These are phyloP conservation scores for Volucella zonaria DNA, from an alignment of 2,888 invertebrate species.

Conservation along the genomic window DNA sequence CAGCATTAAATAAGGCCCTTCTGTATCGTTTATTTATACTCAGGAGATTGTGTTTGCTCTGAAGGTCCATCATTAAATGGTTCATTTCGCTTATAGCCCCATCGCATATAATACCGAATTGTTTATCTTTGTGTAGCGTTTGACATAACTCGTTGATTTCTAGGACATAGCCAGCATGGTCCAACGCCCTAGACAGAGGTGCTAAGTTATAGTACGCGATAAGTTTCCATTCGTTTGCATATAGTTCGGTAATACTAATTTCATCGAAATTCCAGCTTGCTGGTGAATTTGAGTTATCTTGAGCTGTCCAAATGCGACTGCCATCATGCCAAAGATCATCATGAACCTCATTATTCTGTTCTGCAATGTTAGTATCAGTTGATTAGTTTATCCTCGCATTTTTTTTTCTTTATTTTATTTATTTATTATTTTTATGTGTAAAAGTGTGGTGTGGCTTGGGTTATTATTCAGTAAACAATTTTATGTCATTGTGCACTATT, in stretches of 20 bases:
- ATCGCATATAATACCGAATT: slow-evolving; percentile 20
- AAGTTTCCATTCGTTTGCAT: slow-evolving; percentile 19
- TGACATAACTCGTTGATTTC: slow-evolving; percentile 24
- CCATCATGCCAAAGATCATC: too few relatives aligned
- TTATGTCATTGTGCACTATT: neutral
- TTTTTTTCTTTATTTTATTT: neutral
- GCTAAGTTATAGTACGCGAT: slow-evolving; percentile 17
- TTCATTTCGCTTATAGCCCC: slow-evolving; percentile 6
- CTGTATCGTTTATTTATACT: neutral
- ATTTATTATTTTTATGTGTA: too few relatives aligned
- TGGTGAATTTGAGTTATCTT: neutral
- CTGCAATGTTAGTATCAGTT: too few relatives aligned
- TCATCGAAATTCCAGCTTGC: slow-evolving; percentile 23
- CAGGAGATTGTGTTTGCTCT: slow-evolving; percentile 9
- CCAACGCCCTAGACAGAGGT: neutral
- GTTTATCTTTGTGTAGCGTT: neutral
- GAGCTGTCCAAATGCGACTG: too few relatives aligned
- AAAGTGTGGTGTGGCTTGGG: too few relatives aligned
- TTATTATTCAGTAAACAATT: neutral
- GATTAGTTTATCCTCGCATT: neutral
- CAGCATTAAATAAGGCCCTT: too few relatives aligned
- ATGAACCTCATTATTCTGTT: too few relatives aligned
- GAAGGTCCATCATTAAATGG: slow-evolving; percentile 21
- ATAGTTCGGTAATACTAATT: slow-evolving; percentile 9
- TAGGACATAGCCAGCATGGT: neutral